A percentile compares a stretch with the other conserved stretches of the same genome.
Conservation (phyloP, 2,888 invertebrate species). For the Philonicus albiceps region DNA sequence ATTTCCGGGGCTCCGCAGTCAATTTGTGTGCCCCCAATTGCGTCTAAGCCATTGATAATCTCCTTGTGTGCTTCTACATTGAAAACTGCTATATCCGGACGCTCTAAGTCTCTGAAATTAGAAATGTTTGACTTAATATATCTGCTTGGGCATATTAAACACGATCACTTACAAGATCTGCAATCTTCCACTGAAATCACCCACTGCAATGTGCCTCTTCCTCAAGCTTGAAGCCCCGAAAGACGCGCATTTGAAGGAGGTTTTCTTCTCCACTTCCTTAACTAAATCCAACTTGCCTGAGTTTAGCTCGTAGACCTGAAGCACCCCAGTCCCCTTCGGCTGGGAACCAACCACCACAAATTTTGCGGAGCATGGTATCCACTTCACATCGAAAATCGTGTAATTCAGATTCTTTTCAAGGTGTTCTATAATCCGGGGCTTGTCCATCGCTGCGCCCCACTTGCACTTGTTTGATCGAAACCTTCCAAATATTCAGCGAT, state of each 20-base stretch:
- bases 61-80: slow-evolving; percentile 80
- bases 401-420: slow-evolving; percentile 83
- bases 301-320: slow-evolving; percentile 82
- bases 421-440: slow-evolving; percentile 91
- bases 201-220: slow-evolving; percentile 85
- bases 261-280: slow-evolving; percentile 79
- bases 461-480: background rate
- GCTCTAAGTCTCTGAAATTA: slow-evolving; percentile 78
- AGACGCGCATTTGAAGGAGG: slow-evolving; percentile 90
- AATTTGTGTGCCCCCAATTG: slow-evolving; percentile 80
- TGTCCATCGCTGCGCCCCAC: slow-evolving; percentile 67
- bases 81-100: slow-evolving; percentile 75
- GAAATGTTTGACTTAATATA: background rate
- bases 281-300: slow-evolving; percentile 76
- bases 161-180: slow-evolving; percentile 75
- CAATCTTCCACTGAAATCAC: slow-evolving; percentile 86
- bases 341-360: slow-evolving; percentile 88
- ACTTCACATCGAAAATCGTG: slow-evolving; percentile 90
- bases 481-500: background rate
- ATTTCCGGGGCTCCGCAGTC: slow-evolving; percentile 95
- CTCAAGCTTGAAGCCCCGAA: slow-evolving; percentile 88
- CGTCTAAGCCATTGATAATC: slow-evolving; percentile 92
- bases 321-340: slow-evolving; percentile 83
- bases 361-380: slow-evolving; percentile 95
- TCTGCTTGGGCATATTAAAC: background rate